phyloP scores from a whole-genome alignment of 37 sponge, comb jelly and placozoan species.

The Ephydatia muelleri region DNA sequence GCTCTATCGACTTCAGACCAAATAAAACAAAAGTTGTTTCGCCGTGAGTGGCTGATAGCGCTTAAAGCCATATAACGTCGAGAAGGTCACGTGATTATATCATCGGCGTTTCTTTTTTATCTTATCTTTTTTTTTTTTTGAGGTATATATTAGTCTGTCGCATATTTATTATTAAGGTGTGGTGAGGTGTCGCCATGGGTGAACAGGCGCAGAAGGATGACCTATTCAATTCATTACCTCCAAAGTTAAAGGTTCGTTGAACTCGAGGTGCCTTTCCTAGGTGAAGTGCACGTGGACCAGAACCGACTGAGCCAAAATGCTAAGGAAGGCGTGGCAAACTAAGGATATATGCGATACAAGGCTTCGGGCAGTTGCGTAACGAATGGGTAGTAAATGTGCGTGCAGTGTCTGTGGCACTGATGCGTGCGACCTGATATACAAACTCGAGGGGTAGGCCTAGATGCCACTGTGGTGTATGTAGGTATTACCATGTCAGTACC shows the following conservation, averaged over 20 bases:
- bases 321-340: background rate
- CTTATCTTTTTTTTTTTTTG: background rate
- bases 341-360: background rate
- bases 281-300: background rate
- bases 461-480: too few species aligned
- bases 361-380: background rate
- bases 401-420: too few species aligned
- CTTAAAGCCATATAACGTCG: background rate
- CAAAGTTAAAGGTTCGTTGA: constrained; percentile 3
- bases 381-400: background rate
- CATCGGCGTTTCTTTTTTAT: background rate
- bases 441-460: too few species aligned
- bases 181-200: background rate
- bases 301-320: background rate
- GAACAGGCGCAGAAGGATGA: background rate
- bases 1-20: background rate
- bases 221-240: background rate
- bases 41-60: background rate
- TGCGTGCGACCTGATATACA: too few species aligned
- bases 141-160: background rate
- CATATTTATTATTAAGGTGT: background rate
- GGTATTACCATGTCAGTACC: too few species aligned
- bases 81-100: background rate
- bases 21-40: background rate
- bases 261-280: background rate